Conservation (phyloP, 2,888 invertebrate genomes). For the Megamerina dolium region DNA sequence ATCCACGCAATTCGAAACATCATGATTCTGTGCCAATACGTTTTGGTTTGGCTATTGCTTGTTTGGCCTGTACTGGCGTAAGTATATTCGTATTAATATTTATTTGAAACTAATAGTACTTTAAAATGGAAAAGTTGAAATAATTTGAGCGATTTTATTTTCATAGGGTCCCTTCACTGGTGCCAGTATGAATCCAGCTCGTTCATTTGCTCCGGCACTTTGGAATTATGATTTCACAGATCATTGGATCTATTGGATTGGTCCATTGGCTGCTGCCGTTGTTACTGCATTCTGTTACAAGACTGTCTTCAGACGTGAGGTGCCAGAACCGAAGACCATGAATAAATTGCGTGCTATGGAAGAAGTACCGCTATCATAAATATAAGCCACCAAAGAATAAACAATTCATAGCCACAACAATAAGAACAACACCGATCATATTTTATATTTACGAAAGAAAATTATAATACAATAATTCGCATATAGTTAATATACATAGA, state of each 20-base stretch:
- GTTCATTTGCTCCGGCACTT: constrained; percentile 66
- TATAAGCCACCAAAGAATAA: background rate
- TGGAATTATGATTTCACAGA: constrained; percentile 60
- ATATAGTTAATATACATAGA: no score
- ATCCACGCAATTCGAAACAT: constrained; percentile 60
- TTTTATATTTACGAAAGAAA: no score
- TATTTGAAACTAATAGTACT: no score
- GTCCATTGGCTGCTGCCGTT: constrained; percentile 52
- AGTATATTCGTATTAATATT: constrained; percentile 28
- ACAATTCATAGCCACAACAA: no score
- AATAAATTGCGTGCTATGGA: constrained; percentile 40
- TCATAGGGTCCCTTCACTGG: constrained; percentile 66
- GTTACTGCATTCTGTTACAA: constrained; percentile 51
- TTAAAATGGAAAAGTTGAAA: no score
- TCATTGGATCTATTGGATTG: constrained; percentile 72
- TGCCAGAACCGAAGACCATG: constrained; percentile 33
- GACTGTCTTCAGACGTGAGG: constrained; percentile 45
- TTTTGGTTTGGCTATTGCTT: constrained; percentile 62
- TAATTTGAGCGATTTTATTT: no score
- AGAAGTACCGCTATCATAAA: constrained; percentile 43
- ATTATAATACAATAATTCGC: no score
- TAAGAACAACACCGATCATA: no score
- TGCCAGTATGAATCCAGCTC: constrained; percentile 67
- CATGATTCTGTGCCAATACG: constrained; percentile 61
- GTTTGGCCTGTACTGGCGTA: constrained; percentile 62